Conservation (phyloP, 2,797 vertebrate genomes). For the Falco biarmicus region DNA sequence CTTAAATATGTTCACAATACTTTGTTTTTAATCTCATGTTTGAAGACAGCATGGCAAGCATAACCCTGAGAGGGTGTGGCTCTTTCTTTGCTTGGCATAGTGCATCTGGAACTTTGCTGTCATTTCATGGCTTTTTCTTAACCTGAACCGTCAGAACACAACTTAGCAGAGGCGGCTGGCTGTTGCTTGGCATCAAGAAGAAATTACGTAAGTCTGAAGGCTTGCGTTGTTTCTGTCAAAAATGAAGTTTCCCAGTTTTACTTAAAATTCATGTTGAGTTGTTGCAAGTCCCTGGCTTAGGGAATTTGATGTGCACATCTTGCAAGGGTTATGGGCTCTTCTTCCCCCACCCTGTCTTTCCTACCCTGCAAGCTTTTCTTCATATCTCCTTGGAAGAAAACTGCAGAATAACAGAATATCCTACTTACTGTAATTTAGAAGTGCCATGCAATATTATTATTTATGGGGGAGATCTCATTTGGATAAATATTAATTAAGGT, state of each 20-base stretch:
- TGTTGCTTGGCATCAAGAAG: background rate
- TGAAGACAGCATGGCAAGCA: background rate
- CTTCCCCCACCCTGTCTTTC: background rate
- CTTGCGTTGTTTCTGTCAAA: background rate
- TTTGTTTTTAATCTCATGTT: background rate
- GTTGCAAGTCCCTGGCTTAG: fast-evolving
- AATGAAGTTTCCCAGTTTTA: background rate
- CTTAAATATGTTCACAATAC: background rate
- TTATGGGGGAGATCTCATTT: background rate
- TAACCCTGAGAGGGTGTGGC: background rate
- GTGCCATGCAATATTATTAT: background rate
- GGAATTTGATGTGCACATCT: fast-evolving
- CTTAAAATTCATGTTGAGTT: background rate
- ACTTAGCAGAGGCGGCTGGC: background rate
- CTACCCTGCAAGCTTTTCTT: background rate
- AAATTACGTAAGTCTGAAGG: background rate
- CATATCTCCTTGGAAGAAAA: background rate
- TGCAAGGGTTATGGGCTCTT: background rate
- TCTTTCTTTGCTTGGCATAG: background rate
- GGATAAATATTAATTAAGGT: background rate
- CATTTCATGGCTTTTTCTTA: background rate
- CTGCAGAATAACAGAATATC: background rate
- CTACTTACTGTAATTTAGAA: background rate
- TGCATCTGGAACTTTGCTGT: background rate
- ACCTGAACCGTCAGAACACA: background rate